Evolutionary conservation across 2,797 vertebrate species (phyloP).

Genomic region (Pseudomugil gertrudae): DNA sequence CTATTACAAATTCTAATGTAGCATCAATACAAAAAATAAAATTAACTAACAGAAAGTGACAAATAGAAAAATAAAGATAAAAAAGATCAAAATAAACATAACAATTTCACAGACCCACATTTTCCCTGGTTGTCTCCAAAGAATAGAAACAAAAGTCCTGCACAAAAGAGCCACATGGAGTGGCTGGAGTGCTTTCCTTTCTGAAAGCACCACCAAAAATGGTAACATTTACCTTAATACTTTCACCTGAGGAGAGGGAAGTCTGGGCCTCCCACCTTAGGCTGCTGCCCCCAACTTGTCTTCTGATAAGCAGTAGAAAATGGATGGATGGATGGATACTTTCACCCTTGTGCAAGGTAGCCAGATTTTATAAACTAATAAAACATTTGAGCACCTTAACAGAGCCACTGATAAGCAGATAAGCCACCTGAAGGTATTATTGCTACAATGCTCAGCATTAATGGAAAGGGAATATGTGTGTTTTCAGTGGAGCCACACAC

Average conservation of each 20-base stretch:
- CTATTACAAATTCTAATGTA: not conserved
- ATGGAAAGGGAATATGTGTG: conserved; percentile 32
- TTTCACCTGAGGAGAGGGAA: no score
- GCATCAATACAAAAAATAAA: not conserved
- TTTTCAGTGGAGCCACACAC: conserved; percentile 36
- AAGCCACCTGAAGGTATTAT: not conserved
- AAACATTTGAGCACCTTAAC: not conserved
- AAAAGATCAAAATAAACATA: no score
- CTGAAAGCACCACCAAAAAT: not conserved
- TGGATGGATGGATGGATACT: no score
- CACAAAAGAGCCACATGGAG: not conserved
- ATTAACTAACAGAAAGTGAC: not conserved
- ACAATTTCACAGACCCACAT: no score
- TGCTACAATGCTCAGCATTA: conserved; percentile 16
- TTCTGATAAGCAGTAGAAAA: no score
- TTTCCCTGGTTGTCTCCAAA: not conserved
- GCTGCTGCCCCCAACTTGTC: no score
- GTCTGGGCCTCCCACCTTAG: no score
- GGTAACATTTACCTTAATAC: conserved; percentile 9
- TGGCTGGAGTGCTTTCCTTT: not conserved
- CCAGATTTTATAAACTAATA: not conserved
- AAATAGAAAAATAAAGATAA: no score
- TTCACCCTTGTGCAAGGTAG: not conserved
- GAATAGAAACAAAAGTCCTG: not conserved
- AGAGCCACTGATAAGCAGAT: conserved; percentile 8